phyloP scores from a whole-genome alignment of 2,113 vertebrate genomes.

The Trematomus loennbergii region DNA sequence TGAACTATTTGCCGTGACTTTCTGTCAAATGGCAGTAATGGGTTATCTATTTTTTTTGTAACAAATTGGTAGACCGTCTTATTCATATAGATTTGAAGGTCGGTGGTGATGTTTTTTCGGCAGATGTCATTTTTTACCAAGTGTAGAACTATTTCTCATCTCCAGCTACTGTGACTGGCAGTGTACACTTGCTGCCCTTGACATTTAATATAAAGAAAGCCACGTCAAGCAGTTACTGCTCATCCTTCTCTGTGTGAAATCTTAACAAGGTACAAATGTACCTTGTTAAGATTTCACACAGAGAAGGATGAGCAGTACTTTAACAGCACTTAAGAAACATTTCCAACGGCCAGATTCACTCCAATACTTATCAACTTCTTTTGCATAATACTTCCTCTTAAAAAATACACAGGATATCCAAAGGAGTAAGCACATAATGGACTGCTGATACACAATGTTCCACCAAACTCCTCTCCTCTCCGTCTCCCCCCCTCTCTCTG shows the following conservation, averaged over 20 bases:
- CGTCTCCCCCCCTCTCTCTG: slow-evolving; percentile 14
- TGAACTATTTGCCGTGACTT: not conserved
- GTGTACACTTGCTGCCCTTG: not conserved
- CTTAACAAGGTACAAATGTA: no score
- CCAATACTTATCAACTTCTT: not conserved
- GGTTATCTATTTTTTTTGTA: not conserved
- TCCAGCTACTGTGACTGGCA: not conserved
- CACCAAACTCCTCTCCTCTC: slow-evolving; percentile 21
- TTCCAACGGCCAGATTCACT: slow-evolving; percentile 9
- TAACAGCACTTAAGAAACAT: slow-evolving; percentile 42
- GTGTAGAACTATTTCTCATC: not conserved
- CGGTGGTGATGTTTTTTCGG: not conserved
- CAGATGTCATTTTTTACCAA: not conserved
- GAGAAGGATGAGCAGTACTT: not conserved
- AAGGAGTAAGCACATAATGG: slow-evolving; percentile 8
- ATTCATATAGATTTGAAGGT: not conserved
- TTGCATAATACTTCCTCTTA: slow-evolving; percentile 2
- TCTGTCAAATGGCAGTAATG: not conserved
- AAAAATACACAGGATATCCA: slow-evolving; percentile 9
- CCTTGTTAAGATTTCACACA: slow-evolving; percentile 17
- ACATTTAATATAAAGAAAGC: not conserved
- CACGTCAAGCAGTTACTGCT: not conserved
- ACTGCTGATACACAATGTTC: not conserved
- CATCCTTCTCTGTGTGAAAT: no score
- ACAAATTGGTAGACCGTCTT: not conserved